Percentiles rank a stretch among this genome's conserved stretches.
Evolutionary conservation across 2,113 vertebrate genomes (phyloP).

Genomic region (Gobio gobio): DNA sequence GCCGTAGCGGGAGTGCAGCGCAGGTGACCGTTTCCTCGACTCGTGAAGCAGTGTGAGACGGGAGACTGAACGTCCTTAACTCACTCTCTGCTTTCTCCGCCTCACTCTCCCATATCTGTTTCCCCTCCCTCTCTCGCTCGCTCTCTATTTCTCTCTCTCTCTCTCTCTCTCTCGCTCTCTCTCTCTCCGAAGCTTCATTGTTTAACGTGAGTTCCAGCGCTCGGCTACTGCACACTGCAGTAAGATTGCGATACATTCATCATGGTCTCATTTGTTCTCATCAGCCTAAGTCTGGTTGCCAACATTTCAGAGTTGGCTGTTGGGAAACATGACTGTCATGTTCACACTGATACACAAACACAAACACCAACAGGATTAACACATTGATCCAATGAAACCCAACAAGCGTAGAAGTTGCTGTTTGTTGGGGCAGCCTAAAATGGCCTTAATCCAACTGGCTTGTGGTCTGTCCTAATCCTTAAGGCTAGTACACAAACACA

Average conservation of each 20-base stretch:
- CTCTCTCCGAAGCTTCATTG: conserved; percentile 20
- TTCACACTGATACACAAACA: not conserved
- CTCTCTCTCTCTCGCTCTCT: conserved; percentile 20
- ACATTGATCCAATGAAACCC: not conserved
- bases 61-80: conserved; percentile 42
- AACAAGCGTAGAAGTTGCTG: not conserved
- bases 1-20: conserved; percentile 41
- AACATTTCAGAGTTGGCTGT: not conserved
- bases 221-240: conserved; percentile 9
- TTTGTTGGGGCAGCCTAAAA: not conserved
- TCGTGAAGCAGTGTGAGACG: conserved; percentile 42
- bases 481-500: not conserved
- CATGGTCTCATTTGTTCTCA: conserved; percentile 4
- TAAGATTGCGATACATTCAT: not conserved
- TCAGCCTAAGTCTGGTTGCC: not conserved
- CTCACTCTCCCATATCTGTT: not conserved
- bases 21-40: conserved; percentile 51
- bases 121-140: conserved; percentile 4
- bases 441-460: not conserved
- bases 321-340: not conserved
- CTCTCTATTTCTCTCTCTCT: conserved; percentile 33
- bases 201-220: not conserved
- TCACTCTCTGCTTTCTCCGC: conserved; percentile 26
- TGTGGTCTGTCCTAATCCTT: not conserved
- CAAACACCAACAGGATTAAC: conserved; percentile 1